phyloP scores from a whole-genome alignment of 2,888 invertebrate species.

The Cancer borealis region DNA sequence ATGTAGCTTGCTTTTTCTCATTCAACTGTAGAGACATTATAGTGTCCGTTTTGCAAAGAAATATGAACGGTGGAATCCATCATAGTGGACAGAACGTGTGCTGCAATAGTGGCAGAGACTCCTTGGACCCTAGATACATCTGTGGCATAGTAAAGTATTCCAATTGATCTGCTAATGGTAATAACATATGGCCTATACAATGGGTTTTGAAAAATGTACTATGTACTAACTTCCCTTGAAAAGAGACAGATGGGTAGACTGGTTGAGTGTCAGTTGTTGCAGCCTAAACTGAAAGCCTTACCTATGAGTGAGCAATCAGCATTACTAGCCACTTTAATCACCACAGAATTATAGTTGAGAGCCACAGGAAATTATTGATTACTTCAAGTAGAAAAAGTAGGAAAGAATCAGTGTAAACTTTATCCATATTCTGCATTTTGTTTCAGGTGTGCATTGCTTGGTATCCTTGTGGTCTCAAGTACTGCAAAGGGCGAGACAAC shows the following conservation, averaged over 20 bases:
- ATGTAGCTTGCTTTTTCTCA: no score
- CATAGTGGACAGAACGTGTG: no score
- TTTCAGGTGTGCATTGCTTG: slow-evolving; percentile 92
- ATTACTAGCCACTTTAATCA: no score
- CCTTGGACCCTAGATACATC: no score
- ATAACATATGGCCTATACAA: no score
- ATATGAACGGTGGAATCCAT: no score
- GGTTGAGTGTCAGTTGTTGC: not conserved
- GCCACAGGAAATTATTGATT: not conserved
- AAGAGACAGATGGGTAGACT: not conserved
- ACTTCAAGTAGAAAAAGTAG: not conserved
- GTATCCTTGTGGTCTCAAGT: slow-evolving; percentile 97
- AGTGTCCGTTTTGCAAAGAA: no score
- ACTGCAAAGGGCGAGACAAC: slow-evolving; percentile 90
- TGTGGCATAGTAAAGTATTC: no score
- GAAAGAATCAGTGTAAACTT: not conserved
- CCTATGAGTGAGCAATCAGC: no score
- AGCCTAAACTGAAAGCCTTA: not conserved
- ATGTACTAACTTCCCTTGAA: not conserved
- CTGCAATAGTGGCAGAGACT: no score
- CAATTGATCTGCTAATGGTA: no score
- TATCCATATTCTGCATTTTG: not conserved
- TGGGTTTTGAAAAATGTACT: not conserved
- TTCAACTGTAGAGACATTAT: no score
- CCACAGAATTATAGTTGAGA: not conserved